Conservation (phyloP, 2,797 vertebrate species). For the Sebastes elongatus region DNA sequence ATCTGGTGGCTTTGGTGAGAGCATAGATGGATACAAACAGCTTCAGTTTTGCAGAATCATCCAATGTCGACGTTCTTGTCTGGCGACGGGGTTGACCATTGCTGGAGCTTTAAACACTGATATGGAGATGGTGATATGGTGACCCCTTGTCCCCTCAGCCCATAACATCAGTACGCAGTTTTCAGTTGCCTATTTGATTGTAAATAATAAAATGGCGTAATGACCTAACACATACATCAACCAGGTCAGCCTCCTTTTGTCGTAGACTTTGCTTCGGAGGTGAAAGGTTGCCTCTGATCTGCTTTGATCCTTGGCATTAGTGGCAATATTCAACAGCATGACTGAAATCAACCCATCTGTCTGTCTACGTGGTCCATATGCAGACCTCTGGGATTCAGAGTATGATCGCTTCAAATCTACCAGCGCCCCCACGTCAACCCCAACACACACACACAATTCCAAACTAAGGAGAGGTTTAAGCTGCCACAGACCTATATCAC, state of each 20-base stretch:
- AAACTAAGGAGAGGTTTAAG: conserved; percentile 44
- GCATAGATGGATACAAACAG: too few relatives aligned
- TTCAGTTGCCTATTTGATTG: background rate
- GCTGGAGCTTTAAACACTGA: background rate
- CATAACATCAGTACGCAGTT: background rate
- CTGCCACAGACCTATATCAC: conserved; percentile 51
- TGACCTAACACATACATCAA: conserved; percentile 11
- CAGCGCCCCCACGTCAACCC: background rate
- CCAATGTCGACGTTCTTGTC: rapidly evolving
- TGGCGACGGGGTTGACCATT: background rate
- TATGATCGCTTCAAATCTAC: conserved; percentile 30
- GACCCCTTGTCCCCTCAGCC: background rate
- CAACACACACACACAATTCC: conserved; percentile 3
- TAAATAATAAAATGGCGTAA: background rate
- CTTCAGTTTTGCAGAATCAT: background rate
- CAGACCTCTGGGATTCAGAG: conserved; percentile 42
- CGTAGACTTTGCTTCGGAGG: conserved; percentile 24
- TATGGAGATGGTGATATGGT: background rate
- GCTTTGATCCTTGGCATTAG: conserved; percentile 68
- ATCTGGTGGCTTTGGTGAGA: background rate
- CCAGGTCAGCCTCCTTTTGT: conserved; percentile 57
- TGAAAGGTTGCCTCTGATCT: conserved; percentile 70
- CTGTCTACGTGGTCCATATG: conserved; percentile 41
- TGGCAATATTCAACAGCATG: conserved; percentile 51
- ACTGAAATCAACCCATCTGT: conserved; percentile 72